phyloP scores from a whole-genome alignment of 2,797 vertebrate species.

The Simalia tracyae region DNA sequence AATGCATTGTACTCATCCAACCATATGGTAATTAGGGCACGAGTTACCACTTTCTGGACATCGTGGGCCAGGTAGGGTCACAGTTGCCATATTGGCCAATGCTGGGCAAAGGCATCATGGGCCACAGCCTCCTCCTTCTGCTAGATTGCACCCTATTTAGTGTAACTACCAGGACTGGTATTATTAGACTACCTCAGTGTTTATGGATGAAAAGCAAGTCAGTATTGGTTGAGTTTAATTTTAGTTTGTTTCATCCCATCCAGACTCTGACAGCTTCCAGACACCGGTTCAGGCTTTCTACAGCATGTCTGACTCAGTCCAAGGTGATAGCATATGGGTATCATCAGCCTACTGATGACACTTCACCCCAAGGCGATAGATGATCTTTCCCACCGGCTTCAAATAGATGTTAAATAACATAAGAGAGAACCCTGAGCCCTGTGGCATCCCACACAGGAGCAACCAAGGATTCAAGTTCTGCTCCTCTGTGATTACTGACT shows the following conservation, averaged over 20 bases:
- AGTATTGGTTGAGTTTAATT: not conserved
- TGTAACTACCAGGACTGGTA: no score
- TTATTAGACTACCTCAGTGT: no score
- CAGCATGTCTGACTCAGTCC: not conserved
- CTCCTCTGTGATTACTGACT: not conserved
- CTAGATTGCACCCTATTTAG: no score
- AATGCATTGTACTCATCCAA: no score
- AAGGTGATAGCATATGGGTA: not conserved
- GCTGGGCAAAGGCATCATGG: no score
- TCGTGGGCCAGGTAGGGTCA: no score
- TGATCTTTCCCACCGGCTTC: no score
- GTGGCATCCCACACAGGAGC: not conserved
- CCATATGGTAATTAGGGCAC: no score
- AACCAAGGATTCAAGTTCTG: not conserved
- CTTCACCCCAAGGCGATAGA: not conserved
- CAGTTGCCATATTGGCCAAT: no score
- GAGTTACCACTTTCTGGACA: no score
- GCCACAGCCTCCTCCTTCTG: no score
- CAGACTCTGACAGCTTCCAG: not conserved
- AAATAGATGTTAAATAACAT: not conserved
- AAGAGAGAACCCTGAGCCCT: not conserved
- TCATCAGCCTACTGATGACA: not conserved
- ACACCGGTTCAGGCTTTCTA: not conserved
- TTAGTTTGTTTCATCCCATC: not conserved
- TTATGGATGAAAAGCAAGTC: no score